Conservation (phyloP, 2,888 invertebrate species). For the Hirtodrosophila trivittata region DNA sequence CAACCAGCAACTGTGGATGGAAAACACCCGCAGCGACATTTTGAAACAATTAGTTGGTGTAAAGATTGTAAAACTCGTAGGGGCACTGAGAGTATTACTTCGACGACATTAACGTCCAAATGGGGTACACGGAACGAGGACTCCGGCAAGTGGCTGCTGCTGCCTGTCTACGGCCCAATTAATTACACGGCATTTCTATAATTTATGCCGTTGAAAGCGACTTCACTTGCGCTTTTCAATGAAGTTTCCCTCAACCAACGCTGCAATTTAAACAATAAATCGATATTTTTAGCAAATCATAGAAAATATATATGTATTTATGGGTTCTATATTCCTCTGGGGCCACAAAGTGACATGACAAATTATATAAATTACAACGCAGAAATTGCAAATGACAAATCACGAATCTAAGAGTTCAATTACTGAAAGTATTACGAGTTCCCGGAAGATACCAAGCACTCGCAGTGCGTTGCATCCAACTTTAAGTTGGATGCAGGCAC, state of each 20-base stretch:
- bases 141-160: constrained; percentile 34
- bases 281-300: constrained; percentile 43
- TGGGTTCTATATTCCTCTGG: constrained; percentile 15
- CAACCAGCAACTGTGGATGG: constrained; percentile 20
- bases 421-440: too few species aligned
- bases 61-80: constrained; percentile 35
- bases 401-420: too few species aligned
- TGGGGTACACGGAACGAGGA: constrained; percentile 50
- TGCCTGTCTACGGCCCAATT: constrained; percentile 43
- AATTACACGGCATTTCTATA: constrained; percentile 49
- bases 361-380: background rate
- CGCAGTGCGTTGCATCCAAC: too few species aligned
- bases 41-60: constrained; percentile 68
- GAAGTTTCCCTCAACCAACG: background rate
- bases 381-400: background rate
- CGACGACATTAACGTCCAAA: constrained; percentile 65
- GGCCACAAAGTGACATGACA: constrained; percentile 25
- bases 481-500: too few species aligned
- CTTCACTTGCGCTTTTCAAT: constrained; percentile 52
- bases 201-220: constrained; percentile 66
- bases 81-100: too few species aligned
- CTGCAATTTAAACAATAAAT: constrained; percentile 10
- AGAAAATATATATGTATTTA: background rate
- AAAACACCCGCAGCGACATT: constrained; percentile 71
- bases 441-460: too few species aligned